Conservation (phyloP, 2,888 invertebrate genomes). For the Muschampia plurimacula region DNA sequence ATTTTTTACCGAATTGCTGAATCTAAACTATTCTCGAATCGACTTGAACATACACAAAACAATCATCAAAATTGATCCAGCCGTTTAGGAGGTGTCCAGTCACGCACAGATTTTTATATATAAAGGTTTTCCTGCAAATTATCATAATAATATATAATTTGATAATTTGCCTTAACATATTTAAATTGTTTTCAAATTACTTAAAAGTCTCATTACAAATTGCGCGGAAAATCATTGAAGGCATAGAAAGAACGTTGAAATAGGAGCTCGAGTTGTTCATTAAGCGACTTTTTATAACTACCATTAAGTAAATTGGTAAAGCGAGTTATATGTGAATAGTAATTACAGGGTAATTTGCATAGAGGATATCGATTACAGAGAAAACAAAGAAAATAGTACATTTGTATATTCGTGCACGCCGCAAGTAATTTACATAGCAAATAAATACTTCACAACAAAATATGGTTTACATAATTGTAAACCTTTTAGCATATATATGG, state of each 20-base stretch:
- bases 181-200: too few species aligned
- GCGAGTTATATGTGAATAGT: slow-evolving; percentile 20
- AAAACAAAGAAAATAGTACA: slow-evolving; percentile 2
- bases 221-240: background rate
- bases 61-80: too few species aligned
- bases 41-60: too few species aligned
- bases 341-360: slow-evolving; percentile 26
- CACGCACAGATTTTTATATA: too few species aligned
- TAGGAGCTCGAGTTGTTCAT: background rate
- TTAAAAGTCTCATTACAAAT: background rate
- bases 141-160: too few species aligned
- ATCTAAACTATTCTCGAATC: too few species aligned
- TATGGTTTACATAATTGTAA: too few species aligned
- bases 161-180: too few species aligned
- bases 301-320: slow-evolving; percentile 2
- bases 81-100: too few species aligned
- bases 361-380: slow-evolving; percentile 13
- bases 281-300: background rate
- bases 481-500: too few species aligned
- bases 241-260: background rate
- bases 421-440: background rate
- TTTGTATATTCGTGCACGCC: background rate
- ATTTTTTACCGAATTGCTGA: too few species aligned
- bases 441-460: background rate
- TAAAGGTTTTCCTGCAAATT: too few species aligned